Evolutionary conservation across 64 coral and sea anemone species (phyloP).

Genomic region (Anthopleura sola): DNA sequence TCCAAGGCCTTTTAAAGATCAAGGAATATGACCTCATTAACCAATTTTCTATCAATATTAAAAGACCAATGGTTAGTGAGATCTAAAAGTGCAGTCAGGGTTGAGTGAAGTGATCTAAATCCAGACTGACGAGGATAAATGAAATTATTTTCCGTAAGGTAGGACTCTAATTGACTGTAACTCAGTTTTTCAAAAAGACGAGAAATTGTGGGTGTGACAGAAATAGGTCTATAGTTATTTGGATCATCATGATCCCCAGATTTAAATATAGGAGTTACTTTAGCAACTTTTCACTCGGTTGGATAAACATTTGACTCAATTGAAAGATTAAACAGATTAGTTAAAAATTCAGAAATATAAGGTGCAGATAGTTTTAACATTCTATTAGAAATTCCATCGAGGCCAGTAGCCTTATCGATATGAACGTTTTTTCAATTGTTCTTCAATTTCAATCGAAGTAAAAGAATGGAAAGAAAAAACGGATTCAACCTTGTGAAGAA

Average conservation of each 20-base stretch:
- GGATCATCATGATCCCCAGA: neutral
- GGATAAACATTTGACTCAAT: neutral
- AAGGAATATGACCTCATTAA: slow-evolving; percentile 47
- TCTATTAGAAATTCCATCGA: neutral
- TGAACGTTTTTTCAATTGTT: neutral
- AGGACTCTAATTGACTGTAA: neutral
- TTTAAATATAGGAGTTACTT: slow-evolving; percentile 14
- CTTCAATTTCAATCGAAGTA: neutral
- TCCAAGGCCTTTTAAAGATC: slow-evolving; percentile 38
- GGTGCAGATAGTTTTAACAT: neutral
- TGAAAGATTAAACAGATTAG: slow-evolving; percentile 4
- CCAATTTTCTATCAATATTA: slow-evolving; percentile 18
- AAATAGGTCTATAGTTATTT: slow-evolving; percentile 10
- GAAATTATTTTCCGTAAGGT: neutral
- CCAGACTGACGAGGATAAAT: neutral
- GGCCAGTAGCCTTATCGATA: neutral
- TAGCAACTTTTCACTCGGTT: neutral
- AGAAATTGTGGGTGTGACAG: neutral
- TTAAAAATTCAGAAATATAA: neutral
- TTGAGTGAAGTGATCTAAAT: slow-evolving; percentile 12
- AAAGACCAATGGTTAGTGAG: slow-evolving; percentile 17
- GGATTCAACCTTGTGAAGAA: neutral
- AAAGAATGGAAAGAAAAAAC: neutral
- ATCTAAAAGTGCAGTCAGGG: slow-evolving; percentile 9
- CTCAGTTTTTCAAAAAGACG: neutral